Evolutionary conservation across 2,797 vertebrate species (phyloP), one percentile per base, ranked within the genome.

Genomic region (Momotus momota): DNA sequence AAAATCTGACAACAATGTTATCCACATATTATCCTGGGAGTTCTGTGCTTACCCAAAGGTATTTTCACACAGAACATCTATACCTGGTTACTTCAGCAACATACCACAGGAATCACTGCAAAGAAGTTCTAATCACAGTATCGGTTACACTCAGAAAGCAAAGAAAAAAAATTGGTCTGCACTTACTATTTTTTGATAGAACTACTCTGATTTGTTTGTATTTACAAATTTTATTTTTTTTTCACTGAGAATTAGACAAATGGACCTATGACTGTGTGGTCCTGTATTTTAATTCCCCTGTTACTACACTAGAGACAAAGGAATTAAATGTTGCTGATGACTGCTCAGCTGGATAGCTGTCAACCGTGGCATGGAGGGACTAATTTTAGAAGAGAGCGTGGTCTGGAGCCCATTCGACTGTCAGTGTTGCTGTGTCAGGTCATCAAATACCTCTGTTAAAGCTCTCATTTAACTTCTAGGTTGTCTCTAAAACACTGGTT

Each of bases 91-190:
- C n/a, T 49, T 77, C 7, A 46, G n/a, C 12, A 14, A 61, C 49
- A 9, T 3, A 70, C 8, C 19, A 19, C 10, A 17, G 25, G 13
- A 72, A 52, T 38, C 35, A 58, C 20, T 21, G 17, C 11, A 41
- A 89, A 61, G 48, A 81, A 79, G 8, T 80, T 40, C 46, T 48
- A 69, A 15, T 60, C 33, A 62, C 12, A 49, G 43, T 10, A 85
- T 1, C 1, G 0, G 81, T 51, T 38, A 55, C 38, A 81, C 4
- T 1, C 0, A 75, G 26, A 38, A 55, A 33, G 17, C 15, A 61
- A 49, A 20, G 13, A 74, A 29, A 45, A 9, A 2, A 10, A 38
- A 15, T 3, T 21, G 29, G 9, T 61, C 41, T 41, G 12, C 57
- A 20, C 10, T 61, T 17, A 79, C 57, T 55, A 38, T 55, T 84